These are phyloP conservation scores for Bettongia penicillata DNA, from an alignment of 2,113 vertebrate species.

Conservation along the genomic window DNA sequence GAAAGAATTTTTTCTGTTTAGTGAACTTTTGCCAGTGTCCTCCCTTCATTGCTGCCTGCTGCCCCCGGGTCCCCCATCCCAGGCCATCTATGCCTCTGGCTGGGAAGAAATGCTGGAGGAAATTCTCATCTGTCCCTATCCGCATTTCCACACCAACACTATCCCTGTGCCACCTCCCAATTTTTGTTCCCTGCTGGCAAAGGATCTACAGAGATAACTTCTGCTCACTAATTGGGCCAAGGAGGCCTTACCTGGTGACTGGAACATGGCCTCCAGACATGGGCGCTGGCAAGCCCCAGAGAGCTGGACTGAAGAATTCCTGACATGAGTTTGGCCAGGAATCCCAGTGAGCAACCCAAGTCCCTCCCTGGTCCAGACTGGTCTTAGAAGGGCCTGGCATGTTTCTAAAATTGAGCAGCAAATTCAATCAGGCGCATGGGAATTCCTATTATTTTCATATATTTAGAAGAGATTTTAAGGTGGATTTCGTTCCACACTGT, in stretches of 20 bases:
- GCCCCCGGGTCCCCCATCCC: background rate
- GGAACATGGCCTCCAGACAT: constrained; percentile 44
- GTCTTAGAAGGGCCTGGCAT: constrained; percentile 56
- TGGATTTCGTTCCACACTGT: constrained; percentile 63
- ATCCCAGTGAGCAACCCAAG: constrained; percentile 26
- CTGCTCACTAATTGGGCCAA: constrained; percentile 8
- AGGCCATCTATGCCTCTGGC: background rate
- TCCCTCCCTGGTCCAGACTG: constrained; percentile 47
- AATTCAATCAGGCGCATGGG: constrained; percentile 70
- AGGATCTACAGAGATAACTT: background rate
- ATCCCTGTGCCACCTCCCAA: background rate
- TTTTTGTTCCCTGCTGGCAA: background rate
- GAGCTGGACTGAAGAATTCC: constrained; percentile 29
- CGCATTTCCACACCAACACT: background rate
- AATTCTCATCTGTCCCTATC: background rate
- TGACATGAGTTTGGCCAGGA: constrained; percentile 63
- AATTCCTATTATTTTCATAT: constrained; percentile 63
- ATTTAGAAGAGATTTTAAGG: constrained; percentile 59
- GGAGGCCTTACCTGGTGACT: constrained; percentile 19
- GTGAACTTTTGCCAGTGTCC: background rate
- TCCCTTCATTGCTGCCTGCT: background rate
- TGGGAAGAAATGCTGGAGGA: background rate
- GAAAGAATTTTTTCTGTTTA: background rate
- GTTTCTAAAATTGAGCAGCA: constrained; percentile 65
- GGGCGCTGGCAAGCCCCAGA: constrained; percentile 7